Evolutionary conservation across 92 coral and sea anemone genomes (phyloP).

Genomic region (Plumapathes pennacea): DNA sequence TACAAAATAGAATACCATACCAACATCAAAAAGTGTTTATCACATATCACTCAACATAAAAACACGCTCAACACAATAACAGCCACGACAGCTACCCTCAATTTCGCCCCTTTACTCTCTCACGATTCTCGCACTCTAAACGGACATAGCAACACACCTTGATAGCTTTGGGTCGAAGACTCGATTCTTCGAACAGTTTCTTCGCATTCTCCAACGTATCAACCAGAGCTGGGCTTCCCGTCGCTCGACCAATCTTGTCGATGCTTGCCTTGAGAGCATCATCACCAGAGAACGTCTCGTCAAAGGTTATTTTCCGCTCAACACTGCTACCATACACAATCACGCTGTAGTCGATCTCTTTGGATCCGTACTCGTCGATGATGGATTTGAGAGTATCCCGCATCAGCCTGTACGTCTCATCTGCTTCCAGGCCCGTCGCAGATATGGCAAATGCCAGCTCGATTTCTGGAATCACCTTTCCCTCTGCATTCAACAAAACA

Average conservation of each 20-base stretch:
- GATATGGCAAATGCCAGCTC: constrained; percentile 71
- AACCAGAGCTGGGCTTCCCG: constrained; percentile 56
- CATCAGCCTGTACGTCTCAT: constrained; percentile 49
- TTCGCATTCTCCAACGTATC: constrained; percentile 59
- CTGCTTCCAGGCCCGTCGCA: constrained; percentile 50
- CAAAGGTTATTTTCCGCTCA: constrained; percentile 27
- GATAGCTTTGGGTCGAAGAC: constrained; percentile 49
- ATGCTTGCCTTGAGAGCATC: constrained; percentile 30
- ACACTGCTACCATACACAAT: constrained; percentile 62
- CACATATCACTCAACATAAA: no score
- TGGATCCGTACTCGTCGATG: constrained; percentile 59
- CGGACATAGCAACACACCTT: constrained; percentile 31
- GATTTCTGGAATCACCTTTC: constrained; percentile 20
- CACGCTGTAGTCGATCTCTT: constrained; percentile 63
- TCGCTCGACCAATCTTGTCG: constrained; percentile 31
- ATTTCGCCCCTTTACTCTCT: no score
- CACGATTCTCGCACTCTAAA: no score
- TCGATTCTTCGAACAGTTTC: constrained; percentile 45
- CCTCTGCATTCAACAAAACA: no score
- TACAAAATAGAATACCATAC: no score
- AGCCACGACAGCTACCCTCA: no score
- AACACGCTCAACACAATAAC: no score
- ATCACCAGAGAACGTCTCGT: constrained; percentile 48
- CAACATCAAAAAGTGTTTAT: no score
- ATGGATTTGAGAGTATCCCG: constrained; percentile 45